phyloP scores from a whole-genome alignment of 2,797 vertebrate genomes.

The Channa striata region DNA sequence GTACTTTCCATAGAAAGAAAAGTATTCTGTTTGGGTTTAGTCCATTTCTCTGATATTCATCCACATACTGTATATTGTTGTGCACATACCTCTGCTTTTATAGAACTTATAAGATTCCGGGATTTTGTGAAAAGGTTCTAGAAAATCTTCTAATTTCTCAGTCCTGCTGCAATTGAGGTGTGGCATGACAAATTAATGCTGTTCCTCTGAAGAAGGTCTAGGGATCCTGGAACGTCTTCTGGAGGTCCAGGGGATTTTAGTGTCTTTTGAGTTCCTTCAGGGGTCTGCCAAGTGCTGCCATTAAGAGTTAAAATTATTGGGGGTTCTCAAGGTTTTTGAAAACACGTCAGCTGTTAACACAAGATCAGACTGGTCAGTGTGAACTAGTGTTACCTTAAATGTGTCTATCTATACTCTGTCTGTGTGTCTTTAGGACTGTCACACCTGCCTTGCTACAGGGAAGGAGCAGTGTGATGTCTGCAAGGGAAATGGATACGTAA shows the following conservation, averaged over 20 bases:
- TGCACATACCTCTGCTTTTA: too few species aligned
- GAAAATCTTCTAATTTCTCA: too few species aligned
- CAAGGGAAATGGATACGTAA: slow-evolving; percentile 64
- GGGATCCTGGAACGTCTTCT: background rate
- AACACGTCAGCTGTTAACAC: background rate
- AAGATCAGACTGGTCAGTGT: background rate
- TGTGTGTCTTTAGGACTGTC: slow-evolving; percentile 64
- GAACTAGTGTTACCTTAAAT: slow-evolving; percentile 7
- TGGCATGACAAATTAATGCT: too few species aligned
- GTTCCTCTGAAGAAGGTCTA: too few species aligned
- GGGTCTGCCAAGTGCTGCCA: background rate
- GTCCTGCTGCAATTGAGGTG: too few species aligned
- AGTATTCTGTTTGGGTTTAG: too few species aligned
- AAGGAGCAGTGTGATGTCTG: slow-evolving; percentile 41
- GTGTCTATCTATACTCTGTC: slow-evolving; percentile 19
- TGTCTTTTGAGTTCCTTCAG: background rate
- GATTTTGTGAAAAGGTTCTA: too few species aligned
- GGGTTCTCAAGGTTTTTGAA: background rate
- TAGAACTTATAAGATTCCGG: too few species aligned
- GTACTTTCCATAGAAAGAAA: too few species aligned
- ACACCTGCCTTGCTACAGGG: slow-evolving; percentile 52
- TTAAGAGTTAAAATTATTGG: background rate
- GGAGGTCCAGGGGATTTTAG: too few species aligned
- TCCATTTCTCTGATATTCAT: too few species aligned
- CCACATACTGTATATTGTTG: too few species aligned